A percentile compares a stretch with the other conserved stretches of the same genome.
Evolutionary conservation across 1,140 invertebrate genomes (phyloP).

Genomic region (Lucilia sericata): DNA sequence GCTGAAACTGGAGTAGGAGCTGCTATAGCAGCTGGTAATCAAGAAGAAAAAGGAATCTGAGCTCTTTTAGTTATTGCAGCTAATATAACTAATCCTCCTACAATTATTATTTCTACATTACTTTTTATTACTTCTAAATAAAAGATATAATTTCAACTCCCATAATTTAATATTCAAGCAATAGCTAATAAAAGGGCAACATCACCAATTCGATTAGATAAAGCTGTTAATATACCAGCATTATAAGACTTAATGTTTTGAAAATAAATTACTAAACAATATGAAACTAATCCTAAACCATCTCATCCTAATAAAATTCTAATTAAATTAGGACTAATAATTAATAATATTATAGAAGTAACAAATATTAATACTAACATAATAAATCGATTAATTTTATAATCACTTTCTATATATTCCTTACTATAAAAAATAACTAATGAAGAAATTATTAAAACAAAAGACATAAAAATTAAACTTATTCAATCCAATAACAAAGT

Average conservation of each 20-base stretch:
- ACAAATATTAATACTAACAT: constrained; percentile 75
- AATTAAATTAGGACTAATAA: constrained; percentile 76
- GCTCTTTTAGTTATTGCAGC: constrained; percentile 79
- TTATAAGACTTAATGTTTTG: constrained; percentile 73
- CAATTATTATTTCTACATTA: constrained; percentile 66
- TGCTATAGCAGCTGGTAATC: constrained; percentile 78
- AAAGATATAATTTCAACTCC: constrained; percentile 69
- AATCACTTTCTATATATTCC: constrained; percentile 71
- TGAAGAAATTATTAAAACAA: constrained; percentile 72
- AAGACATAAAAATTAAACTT: constrained; percentile 51
- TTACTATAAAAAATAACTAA: constrained; percentile 74
- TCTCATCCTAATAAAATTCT: constrained; percentile 78
- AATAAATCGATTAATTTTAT: constrained; percentile 71
- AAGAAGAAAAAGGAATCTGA: constrained; percentile 78
- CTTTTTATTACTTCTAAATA: constrained; percentile 69
- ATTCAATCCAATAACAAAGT: constrained; percentile 73
- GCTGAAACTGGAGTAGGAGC: constrained; percentile 79
- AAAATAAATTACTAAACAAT: constrained; percentile 77
- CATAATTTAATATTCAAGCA: constrained; percentile 71
- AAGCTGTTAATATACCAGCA: constrained; percentile 74
- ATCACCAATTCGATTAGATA: constrained; percentile 75
- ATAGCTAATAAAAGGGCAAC: constrained; percentile 71
- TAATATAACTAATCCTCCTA: constrained; percentile 70
- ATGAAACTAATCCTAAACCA: constrained; percentile 76
- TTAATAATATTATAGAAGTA: constrained; percentile 76